phyloP scores from a whole-genome alignment of 2,113 vertebrate genomes.

The Mus musculus region GRCm39 chr13:51281501-51282000 shows the following conservation, averaged over 20 bases:
- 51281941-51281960: slow-evolving; percentile 83
- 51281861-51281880: not conserved
- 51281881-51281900: slow-evolving; percentile 24
- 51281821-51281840: not conserved
- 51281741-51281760: not conserved
- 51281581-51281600: not conserved
- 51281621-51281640: fast-evolving
- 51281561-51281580: not conserved
- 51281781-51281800: not conserved
- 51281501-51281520: not conserved
- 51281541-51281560: not conserved
- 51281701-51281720: not conserved
- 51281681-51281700: not conserved
- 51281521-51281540: not conserved
- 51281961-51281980: slow-evolving; percentile 97
- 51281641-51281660: not conserved
- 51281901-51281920: slow-evolving; percentile 2
- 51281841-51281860: not conserved
- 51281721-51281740: not conserved
- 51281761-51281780: not conserved
- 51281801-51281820: not conserved
- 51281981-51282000: slow-evolving; percentile 99
- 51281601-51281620: not conserved
- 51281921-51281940: slow-evolving; percentile 37
- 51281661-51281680: not conserved